Conservation (phyloP, 2,888 invertebrate genomes). For the Kryphioiulus occultus region DNA sequence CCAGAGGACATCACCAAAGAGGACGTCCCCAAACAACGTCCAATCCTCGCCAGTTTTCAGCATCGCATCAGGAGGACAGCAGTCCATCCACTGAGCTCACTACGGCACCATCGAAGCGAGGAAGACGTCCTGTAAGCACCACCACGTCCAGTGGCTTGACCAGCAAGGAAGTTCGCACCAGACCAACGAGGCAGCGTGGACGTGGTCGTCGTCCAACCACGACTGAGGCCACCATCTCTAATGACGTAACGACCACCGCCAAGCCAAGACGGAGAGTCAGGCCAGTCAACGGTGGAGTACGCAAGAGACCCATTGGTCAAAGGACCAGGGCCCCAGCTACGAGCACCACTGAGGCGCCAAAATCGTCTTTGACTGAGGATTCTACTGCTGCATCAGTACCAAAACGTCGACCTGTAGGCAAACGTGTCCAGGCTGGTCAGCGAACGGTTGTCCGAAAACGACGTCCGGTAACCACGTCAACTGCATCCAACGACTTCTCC, state of each 20-base stretch:
- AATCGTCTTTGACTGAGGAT: background rate
- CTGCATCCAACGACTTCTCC: background rate
- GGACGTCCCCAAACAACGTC: background rate
- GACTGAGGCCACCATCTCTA: background rate
- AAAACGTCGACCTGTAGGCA: constrained; percentile 17
- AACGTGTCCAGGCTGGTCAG: constrained; percentile 24
- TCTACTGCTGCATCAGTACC: background rate
- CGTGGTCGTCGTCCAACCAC: constrained; percentile 29
- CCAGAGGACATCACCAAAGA: background rate
- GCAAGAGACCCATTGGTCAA: constrained; percentile 14
- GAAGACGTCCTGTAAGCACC: background rate
- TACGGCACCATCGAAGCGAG: background rate
- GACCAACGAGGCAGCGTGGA: constrained; percentile 19
- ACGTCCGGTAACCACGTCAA: background rate
- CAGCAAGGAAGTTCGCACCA: background rate
- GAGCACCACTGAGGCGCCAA: background rate
- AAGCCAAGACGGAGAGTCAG: constrained; percentile 37
- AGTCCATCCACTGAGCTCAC: background rate
- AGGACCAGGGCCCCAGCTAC: background rate
- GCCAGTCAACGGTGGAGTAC: background rate
- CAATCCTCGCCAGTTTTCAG: background rate
- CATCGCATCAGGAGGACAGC: background rate
- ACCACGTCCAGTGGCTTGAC: background rate
- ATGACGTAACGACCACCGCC: constrained; percentile 13
- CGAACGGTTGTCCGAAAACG: constrained; percentile 20